phyloP scores from a whole-genome alignment of 2,797 vertebrate genomes.

The Enteromius radiatus region DNA sequence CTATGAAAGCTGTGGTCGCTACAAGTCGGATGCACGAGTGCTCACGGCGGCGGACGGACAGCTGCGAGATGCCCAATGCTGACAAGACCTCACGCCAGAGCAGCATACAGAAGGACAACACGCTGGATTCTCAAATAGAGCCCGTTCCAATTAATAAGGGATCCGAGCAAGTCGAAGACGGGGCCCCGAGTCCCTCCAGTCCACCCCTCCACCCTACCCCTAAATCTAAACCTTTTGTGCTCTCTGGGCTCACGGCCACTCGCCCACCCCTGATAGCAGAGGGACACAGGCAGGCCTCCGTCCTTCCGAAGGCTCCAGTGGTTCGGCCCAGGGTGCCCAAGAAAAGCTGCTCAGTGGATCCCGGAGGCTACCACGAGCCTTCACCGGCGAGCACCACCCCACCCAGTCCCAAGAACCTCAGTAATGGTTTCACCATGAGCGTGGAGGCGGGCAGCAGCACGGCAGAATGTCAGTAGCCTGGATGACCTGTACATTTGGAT shows the following conservation, averaged over 20 bases:
- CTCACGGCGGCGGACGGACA: slow-evolving; percentile 76
- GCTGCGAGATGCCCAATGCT: slow-evolving; percentile 74
- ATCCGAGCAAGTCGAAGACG: slow-evolving; percentile 53
- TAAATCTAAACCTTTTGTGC: slow-evolving; percentile 62
- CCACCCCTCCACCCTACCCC: slow-evolving; percentile 51
- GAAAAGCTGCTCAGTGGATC: slow-evolving; percentile 72
- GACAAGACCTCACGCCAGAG: slow-evolving; percentile 69
- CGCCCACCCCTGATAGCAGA: slow-evolving; percentile 76
- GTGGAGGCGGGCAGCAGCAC: slow-evolving; percentile 68
- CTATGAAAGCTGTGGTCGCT: slow-evolving; percentile 90
- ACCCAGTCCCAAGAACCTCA: slow-evolving; percentile 73
- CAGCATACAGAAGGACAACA: slow-evolving; percentile 73
- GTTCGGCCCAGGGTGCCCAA: slow-evolving; percentile 69
- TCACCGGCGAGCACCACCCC: slow-evolving; percentile 58
- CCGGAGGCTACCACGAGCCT: slow-evolving; percentile 53
- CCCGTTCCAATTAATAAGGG: slow-evolving; percentile 19
- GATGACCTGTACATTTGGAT: slow-evolving; percentile 6
- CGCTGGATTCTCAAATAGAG: slow-evolving; percentile 64
- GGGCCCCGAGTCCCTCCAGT: slow-evolving; percentile 47
- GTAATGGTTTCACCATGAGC: slow-evolving; percentile 73
- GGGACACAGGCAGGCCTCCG: slow-evolving; percentile 69
- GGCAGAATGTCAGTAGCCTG: slow-evolving; percentile 71
- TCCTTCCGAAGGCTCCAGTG: slow-evolving; percentile 67
- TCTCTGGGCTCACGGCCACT: slow-evolving; percentile 46
- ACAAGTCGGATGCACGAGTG: slow-evolving; percentile 87